phyloP scores from a whole-genome alignment of 1,140 invertebrate genomes.

The Zaprionus kolodkinae region DNA sequence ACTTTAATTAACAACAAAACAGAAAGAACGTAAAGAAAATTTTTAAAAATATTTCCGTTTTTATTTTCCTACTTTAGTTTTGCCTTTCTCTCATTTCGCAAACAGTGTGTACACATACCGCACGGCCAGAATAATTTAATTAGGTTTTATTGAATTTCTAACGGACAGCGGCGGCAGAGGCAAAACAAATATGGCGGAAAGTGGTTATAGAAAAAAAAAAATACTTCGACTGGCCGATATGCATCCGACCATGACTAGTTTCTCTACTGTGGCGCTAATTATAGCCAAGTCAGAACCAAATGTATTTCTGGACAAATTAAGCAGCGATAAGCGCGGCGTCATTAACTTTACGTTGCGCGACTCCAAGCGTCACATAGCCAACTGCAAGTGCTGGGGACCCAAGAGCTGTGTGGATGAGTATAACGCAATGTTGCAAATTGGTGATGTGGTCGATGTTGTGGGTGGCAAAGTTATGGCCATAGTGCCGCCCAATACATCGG shows the following conservation, averaged over 20 bases:
- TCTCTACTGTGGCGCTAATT: constrained; percentile 54
- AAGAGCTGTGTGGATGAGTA: constrained; percentile 61
- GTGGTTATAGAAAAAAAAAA: constrained; percentile 1
- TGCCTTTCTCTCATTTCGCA: neutral
- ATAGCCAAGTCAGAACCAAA: constrained; percentile 67
- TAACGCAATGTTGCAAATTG: constrained; percentile 55
- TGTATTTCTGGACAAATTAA: constrained; percentile 59
- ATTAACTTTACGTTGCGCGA: constrained; percentile 74
- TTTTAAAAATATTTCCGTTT: neutral
- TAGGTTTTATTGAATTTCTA: constrained; percentile 1
- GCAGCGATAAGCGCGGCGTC: constrained; percentile 60
- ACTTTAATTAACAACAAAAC: constrained; percentile 31
- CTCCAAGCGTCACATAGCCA: constrained; percentile 54
- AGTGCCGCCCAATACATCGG: neutral
- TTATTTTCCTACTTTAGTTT: neutral
- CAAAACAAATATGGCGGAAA: constrained; percentile 14
- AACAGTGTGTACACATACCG: constrained; percentile 14
- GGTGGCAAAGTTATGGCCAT: constrained; percentile 48
- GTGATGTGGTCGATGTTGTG: constrained; percentile 67
- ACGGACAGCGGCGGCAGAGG: neutral
- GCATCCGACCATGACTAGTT: constrained; percentile 61
- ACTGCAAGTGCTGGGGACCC: constrained; percentile 77
- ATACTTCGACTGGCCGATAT: constrained; percentile 36
- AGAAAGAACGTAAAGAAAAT: constrained; percentile 45
- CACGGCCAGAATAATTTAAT: neutral